Evolutionary conservation across 1,140 invertebrate species (phyloP), one percentile per base, ranked within the genome.

Genomic region (Archivesica marissinica): DNA sequence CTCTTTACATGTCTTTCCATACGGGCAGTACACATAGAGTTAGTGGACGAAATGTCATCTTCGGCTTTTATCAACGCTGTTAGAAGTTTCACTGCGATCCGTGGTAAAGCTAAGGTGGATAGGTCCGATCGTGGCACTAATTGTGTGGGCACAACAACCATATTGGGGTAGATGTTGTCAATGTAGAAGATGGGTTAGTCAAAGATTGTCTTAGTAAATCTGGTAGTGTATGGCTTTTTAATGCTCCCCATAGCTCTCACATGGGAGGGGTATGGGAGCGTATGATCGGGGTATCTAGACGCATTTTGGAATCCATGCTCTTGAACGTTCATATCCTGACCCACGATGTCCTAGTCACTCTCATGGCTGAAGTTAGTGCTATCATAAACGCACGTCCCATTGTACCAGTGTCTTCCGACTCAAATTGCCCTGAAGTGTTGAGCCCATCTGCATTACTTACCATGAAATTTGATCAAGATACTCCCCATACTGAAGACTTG

Each of bases 331-430:
- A 84, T 25, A 77, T 76, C 17, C 61, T 85, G 2, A 81, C 87
- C 15, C 84, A 89, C 87, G 86, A 88, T 25, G 83, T 88, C 25
- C 78, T 91, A 30, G 25, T 20, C 15, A 90, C 88, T 1, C 61
- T 90, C 9, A 86, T 89, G 76, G 72, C 70, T 15, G 79, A 87
- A 82, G 87, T 87, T 15, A 38, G 47, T 25, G 82, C 88, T 28
- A 86, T 88, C 28, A 79, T 88, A 25, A 90, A 91, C 56, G 33
- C 33, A 33, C 25, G 85, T 47, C 90, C 89, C 3, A 25, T 91
- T n/a, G 75, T 84, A 35, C 74, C 83, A 28, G 35, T 89, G n/a
- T 77, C 80, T 11, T 30, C 77, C 23, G 88, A 91, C 66, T 68
- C 70, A 0, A 72, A 79, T 15, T 52, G 28, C 15, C 86, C 83